phyloP scores from a whole-genome alignment of 2,888 invertebrate species.

The Drosophila greeni region DNA sequence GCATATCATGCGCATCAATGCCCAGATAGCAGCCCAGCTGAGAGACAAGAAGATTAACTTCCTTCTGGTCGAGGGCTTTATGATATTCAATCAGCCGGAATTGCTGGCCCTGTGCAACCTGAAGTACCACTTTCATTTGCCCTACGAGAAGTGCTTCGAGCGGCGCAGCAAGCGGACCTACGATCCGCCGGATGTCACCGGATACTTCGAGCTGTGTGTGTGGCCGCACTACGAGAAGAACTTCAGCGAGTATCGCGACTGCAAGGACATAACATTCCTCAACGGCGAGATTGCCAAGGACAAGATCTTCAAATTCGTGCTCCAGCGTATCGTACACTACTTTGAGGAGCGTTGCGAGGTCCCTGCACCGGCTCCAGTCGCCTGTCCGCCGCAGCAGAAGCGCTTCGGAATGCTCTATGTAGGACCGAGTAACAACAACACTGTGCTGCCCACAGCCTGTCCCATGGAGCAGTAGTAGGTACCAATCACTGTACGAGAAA shows the following conservation, averaged over 20 bases:
- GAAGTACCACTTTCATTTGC: constrained; percentile 87
- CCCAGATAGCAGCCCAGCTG: constrained; percentile 66
- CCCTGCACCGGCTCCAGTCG: constrained; percentile 46
- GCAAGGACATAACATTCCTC: constrained; percentile 76
- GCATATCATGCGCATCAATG: constrained; percentile 56
- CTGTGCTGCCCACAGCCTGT: constrained; percentile 57
- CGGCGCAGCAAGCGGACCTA: constrained; percentile 85
- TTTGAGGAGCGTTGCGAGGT: constrained; percentile 74
- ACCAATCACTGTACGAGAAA: constrained; percentile 1
- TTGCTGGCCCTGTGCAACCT: constrained; percentile 84
- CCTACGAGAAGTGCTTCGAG: constrained; percentile 83
- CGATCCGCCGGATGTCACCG: constrained; percentile 90
- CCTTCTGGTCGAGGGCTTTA: constrained; percentile 88
- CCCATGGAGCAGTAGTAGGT: constrained; percentile 74
- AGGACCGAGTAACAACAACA: constrained; percentile 44
- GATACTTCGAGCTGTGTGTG: constrained; percentile 92
- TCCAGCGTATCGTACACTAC: constrained; percentile 73
- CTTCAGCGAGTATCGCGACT: constrained; percentile 78
- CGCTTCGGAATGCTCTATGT: constrained; percentile 58
- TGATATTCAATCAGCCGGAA: constrained; percentile 85
- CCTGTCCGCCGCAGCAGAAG: constrained; percentile 74
- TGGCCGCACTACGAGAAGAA: constrained; percentile 90
- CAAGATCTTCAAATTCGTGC: constrained; percentile 75
- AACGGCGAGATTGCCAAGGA: constrained; percentile 77
- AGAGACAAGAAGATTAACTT: constrained; percentile 79